Evolutionary conservation across 2,888 invertebrate species (phyloP), one percentile per base, ranked within the genome.

Genomic region (Synergus japonicus): DNA sequence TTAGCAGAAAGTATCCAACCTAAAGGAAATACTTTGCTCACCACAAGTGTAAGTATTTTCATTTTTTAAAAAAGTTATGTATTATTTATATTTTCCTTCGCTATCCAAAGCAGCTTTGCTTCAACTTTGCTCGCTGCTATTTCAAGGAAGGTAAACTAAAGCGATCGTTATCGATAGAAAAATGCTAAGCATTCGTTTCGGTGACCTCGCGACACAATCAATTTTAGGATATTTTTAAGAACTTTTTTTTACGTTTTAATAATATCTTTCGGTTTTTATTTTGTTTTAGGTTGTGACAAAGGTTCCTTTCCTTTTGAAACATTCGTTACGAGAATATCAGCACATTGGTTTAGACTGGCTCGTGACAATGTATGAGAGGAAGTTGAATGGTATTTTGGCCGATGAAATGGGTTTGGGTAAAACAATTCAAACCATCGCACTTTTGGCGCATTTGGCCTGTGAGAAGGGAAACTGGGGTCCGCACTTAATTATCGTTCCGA

Each of bases 401-500:
- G 98, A 98, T 93, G 98, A 98, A 93, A 98, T 98, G 98, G 98
- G 98, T 88, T 94, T 98, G 85, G 98, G 98, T 84, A 98, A 98
- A 94, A 98, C 98, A 29, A 98, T 99, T 89, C 99, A 98, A 94
- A 99, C 98, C 0, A 98, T 99, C 88, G 97, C 98, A 10, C 93
- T 99, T 85, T 93, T 99, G 83, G 98, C 98, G 41, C 98, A 99
- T 93, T 93, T 99, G 86, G 99, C 99, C 37, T 97, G 97, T 88
- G 98, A 97, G 89, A 96, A 96, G 89, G 95, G 95, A 92, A 93
- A 98, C 91, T 99, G 99, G 99, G 99, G 99, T 49, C 99, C 99
- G 78, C 99, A 99, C 94, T 94, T 99, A 41, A 98, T 99, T 86
- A 97, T 99, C 83, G 99, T 99, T 85, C 99, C 99, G 81, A 99